phyloP scores from a whole-genome alignment of 2,797 vertebrate genomes.

The Sebastes matsubarae region DNA sequence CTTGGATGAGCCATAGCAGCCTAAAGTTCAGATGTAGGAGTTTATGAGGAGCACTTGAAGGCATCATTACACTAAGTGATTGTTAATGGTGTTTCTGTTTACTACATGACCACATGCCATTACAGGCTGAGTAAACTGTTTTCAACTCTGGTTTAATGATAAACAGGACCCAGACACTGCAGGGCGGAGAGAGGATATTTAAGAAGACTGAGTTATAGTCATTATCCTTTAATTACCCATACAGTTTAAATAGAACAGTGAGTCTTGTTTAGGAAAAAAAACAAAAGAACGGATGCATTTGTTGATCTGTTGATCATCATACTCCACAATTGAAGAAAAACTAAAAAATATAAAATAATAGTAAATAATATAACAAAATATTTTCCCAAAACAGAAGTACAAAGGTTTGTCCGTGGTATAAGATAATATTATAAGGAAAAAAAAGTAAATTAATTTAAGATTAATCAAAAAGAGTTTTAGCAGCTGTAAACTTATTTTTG shows the following conservation, averaged over 20 bases:
- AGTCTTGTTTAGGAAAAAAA: no score
- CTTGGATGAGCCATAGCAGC: neutral
- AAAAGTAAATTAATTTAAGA: neutral
- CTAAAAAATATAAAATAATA: neutral
- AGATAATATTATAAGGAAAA: neutral
- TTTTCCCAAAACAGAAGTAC: neutral
- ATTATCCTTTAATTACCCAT: neutral
- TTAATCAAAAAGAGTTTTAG: neutral
- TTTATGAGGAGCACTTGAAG: slow-evolving; percentile 10
- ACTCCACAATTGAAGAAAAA: neutral
- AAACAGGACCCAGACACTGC: neutral
- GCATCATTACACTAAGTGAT: neutral
- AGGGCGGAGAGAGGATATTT: neutral
- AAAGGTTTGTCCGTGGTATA: neutral
- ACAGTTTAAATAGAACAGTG: neutral
- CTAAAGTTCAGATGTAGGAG: neutral
- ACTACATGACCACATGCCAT: neutral
- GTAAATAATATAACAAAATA: neutral
- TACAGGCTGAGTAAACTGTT: neutral
- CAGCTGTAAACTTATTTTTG: neutral
- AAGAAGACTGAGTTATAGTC: neutral
- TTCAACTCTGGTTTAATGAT: neutral
- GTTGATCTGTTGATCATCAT: neutral
- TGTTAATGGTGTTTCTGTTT: slow-evolving; percentile 6
- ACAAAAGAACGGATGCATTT: neutral